A percentile compares a stretch with the other conserved stretches of the same genome.
Conservation (phyloP, 2,797 vertebrate species). For the Threskiornis aethiopicus region DNA sequence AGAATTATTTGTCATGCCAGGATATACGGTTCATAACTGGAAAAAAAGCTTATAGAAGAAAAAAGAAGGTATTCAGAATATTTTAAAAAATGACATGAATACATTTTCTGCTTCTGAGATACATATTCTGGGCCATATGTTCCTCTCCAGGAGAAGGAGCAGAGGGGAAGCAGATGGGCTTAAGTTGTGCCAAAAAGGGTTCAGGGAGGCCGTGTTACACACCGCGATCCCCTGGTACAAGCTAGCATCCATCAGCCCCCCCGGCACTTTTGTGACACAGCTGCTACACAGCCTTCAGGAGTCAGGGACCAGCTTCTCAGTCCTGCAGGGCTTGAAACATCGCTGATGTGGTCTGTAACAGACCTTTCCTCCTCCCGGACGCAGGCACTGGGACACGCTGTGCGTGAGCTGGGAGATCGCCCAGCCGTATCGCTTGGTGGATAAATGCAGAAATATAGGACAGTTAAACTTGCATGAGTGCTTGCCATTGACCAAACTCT, state of each 20-base stretch:
- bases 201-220: background rate
- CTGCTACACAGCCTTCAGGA: background rate
- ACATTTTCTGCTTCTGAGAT: background rate
- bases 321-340: background rate
- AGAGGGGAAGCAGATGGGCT: conserved; percentile 47
- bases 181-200: conserved; percentile 14
- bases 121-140: conserved; percentile 24
- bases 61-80: background rate
- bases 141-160: conserved; percentile 18
- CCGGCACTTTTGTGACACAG: background rate
- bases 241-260: background rate
- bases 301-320: background rate
- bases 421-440: background rate
- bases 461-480: background rate
- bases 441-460: background rate
- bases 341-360: background rate
- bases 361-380: background rate
- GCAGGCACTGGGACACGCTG: accelerated
- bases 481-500: background rate
- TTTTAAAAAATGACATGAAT: background rate
- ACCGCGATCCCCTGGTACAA: background rate
- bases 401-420: accelerated
- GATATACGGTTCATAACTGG: background rate
- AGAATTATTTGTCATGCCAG: background rate
- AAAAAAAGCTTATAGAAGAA: background rate